Conservation (phyloP, 1,140 invertebrate genomes). For the Drosophila grimshawi region DNA sequence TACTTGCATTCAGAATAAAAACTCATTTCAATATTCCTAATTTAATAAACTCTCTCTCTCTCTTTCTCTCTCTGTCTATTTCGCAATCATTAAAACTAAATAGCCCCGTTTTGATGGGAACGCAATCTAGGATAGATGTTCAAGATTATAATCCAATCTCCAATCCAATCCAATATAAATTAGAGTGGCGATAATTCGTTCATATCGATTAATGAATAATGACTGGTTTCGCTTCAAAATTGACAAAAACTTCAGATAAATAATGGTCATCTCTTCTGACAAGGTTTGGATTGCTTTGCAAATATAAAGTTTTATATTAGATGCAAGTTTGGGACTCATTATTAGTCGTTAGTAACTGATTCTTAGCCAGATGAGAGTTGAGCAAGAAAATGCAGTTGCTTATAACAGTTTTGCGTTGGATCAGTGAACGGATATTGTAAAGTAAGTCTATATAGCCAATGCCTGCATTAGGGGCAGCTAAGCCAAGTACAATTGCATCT, state of each 20-base stretch:
- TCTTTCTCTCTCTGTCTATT: too few relatives aligned
- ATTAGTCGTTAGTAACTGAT: too few relatives aligned
- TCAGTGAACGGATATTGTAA: conserved; percentile 6
- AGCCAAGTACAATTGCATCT: conserved; percentile 27
- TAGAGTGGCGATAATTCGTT: conserved; percentile 49
- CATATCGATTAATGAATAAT: conserved; percentile 42
- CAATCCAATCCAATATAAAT: conserved; percentile 7
- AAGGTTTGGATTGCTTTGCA: neutral
- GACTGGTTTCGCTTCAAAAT: conserved; percentile 12
- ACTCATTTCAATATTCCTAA: neutral
- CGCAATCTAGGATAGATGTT: neutral
- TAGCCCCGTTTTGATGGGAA: too few relatives aligned
- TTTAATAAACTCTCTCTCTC: too few relatives aligned
- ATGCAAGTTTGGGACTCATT: conserved; percentile 9
- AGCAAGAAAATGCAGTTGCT: neutral
- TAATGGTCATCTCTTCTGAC: conserved; percentile 2
- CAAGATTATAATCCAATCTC: conserved; percentile 17
- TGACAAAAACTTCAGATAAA: neutral
- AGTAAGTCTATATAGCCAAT: neutral
- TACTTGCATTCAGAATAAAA: neutral
- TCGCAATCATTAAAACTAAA: too few relatives aligned
- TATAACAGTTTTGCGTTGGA: conserved; percentile 22
- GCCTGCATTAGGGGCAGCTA: conserved; percentile 10
- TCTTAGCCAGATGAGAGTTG: too few relatives aligned
- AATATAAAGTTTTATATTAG: neutral